Conservation (phyloP, 2,797 vertebrate species). For the Netta rufina region DNA sequence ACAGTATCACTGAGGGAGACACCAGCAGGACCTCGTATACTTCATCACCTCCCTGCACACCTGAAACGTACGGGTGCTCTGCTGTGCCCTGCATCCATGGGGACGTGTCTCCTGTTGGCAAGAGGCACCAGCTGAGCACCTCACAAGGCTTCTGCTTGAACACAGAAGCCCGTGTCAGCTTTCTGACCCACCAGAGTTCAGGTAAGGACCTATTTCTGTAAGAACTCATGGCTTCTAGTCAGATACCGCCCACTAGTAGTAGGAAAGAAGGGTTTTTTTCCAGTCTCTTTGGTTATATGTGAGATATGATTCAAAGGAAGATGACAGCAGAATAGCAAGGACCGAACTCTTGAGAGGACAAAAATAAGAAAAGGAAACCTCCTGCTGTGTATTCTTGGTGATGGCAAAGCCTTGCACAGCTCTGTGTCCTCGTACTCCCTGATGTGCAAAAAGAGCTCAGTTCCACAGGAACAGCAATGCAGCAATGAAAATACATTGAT, state of each 20-base stretch:
- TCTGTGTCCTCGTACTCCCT: not conserved
- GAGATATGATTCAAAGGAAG: not conserved
- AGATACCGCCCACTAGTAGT: not conserved
- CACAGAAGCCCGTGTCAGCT: not conserved
- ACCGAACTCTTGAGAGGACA: too few relatives aligned
- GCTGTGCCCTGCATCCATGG: not conserved
- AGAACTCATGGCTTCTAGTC: not conserved
- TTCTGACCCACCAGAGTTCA: not conserved
- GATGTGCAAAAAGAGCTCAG: not conserved
- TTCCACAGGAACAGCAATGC: not conserved
- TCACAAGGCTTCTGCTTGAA: not conserved
- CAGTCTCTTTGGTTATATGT: not conserved
- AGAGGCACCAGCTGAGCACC: not conserved
- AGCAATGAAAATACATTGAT: not conserved
- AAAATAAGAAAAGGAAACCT: not conserved
- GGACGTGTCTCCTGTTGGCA: not conserved
- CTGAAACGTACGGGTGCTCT: not conserved
- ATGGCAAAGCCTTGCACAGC: not conserved
- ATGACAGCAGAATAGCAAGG: too few relatives aligned
- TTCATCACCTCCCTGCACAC: not conserved
- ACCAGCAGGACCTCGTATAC: not conserved
- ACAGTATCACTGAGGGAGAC: not conserved
- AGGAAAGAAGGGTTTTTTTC: not conserved
- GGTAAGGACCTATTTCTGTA: not conserved
- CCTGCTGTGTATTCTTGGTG: not conserved